Conservation (phyloP, 2,888 invertebrate genomes). For the Orthonychiurus folsomi region DNA sequence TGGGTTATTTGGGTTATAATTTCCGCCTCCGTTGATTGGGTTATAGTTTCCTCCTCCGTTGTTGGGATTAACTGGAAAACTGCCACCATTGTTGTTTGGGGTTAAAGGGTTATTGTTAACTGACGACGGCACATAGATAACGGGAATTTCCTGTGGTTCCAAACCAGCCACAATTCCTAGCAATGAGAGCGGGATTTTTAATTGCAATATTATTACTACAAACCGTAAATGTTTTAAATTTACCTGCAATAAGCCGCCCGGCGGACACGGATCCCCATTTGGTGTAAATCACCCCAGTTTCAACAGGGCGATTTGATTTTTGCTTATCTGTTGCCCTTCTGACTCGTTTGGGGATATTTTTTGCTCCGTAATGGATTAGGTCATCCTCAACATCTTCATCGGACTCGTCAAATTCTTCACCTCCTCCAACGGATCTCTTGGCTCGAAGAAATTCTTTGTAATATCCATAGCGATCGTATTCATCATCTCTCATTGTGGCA, state of each 20-base stretch:
- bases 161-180: constrained; percentile 36
- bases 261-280: constrained; percentile 33
- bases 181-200: constrained; percentile 5
- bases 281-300: constrained; percentile 37
- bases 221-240: background rate
- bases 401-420: no score
- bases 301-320: constrained; percentile 31
- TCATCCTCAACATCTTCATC: background rate
- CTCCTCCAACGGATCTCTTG: no score
- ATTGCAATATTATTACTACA: background rate
- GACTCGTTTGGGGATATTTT: background rate
- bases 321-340: background rate
- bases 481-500: constrained; percentile 33
- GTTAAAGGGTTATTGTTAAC: constrained; percentile 9
- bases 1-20: constrained; percentile 14
- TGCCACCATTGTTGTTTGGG: background rate
- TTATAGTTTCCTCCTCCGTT: background rate
- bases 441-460: constrained; percentile 5
- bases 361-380: no score
- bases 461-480: constrained; percentile 5
- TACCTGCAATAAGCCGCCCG: constrained; percentile 31
- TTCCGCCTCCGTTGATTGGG: constrained; percentile 4
- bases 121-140: constrained; percentile 16
- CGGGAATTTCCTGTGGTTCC: constrained; percentile 18
- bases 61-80: no score